Percentiles rank a stretch among this genome's conserved stretches.
Evolutionary conservation across 2,797 vertebrate genomes (phyloP).

Genomic region (Clarias fuscus): DNA sequence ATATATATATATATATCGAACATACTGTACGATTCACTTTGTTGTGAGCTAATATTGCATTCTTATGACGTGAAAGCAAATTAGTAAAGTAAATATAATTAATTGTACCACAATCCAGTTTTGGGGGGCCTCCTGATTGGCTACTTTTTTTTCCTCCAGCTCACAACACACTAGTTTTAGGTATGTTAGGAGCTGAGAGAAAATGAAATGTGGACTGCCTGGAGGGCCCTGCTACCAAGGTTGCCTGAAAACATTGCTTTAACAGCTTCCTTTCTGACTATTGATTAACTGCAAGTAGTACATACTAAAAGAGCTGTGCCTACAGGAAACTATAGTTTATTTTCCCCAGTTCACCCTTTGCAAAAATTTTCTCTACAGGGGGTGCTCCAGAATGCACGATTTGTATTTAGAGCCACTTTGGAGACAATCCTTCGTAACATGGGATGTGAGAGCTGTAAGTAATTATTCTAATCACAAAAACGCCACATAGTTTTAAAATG

Average conservation of each 20-base stretch:
- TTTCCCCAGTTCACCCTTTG: constrained; percentile 11
- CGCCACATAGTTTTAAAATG: constrained; percentile 11
- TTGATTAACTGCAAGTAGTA: constrained; percentile 2
- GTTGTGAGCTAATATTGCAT: not conserved
- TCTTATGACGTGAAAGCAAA: not conserved
- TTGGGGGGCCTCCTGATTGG: not conserved
- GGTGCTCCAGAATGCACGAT: constrained; percentile 93
- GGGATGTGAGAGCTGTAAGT: constrained; percentile 92
- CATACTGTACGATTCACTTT: not conserved
- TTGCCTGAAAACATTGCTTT: not conserved
- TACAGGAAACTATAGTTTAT: not conserved
- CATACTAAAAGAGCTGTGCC: not conserved
- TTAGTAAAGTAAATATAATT: not conserved
- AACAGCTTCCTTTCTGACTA: not conserved
- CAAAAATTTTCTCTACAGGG: constrained; percentile 76
- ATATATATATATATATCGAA: not conserved
- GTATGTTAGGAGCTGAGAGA: not conserved
- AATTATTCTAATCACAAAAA: constrained; percentile 1
- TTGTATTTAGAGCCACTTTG: constrained; percentile 93
- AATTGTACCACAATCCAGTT: not conserved
- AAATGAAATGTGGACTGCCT: constrained; percentile 24
- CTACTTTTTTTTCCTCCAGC: too few species aligned
- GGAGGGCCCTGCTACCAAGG: constrained; percentile 7
- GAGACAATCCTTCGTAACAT: constrained; percentile 92
- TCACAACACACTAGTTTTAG: not conserved